Evolutionary conservation across 2,113 vertebrate genomes (phyloP).

Genomic region (Micronycteris hirsuta): DNA sequence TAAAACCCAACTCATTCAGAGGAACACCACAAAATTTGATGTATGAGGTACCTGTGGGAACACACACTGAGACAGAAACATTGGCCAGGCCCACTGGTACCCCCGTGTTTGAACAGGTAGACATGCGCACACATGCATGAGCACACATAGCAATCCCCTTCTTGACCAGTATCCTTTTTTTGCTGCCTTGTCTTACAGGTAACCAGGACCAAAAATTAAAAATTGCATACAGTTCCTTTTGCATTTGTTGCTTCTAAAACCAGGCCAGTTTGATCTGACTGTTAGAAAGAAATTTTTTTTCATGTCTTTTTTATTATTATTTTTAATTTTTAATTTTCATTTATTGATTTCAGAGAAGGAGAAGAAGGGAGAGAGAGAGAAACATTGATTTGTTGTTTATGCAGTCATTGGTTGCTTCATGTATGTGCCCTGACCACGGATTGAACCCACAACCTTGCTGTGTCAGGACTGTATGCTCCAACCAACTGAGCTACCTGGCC

Average conservation of each 20-base stretch:
- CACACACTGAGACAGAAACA: background rate
- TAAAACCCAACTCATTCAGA: background rate
- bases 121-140: background rate
- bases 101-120: background rate
- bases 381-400: too few relatives aligned
- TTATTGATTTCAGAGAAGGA: too few relatives aligned
- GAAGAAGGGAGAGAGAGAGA: too few relatives aligned
- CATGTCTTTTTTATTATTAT: too few relatives aligned
- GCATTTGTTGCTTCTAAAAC: slow-evolving; percentile 25
- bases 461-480: too few relatives aligned
- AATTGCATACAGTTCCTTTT: background rate
- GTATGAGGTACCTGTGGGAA: background rate
- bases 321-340: too few relatives aligned
- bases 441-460: too few relatives aligned
- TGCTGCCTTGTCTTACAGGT: background rate
- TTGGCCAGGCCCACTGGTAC: background rate
- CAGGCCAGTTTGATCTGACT: background rate
- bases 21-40: background rate
- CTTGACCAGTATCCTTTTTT: background rate
- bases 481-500: too few relatives aligned
- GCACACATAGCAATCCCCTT: background rate
- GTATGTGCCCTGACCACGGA: too few relatives aligned
- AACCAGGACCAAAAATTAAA: background rate
- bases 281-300: slow-evolving; percentile 29
- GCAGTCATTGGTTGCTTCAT: too few relatives aligned